phyloP scores from a whole-genome alignment of 2,113 vertebrate genomes.

The Platichthys stellatus region DNA sequence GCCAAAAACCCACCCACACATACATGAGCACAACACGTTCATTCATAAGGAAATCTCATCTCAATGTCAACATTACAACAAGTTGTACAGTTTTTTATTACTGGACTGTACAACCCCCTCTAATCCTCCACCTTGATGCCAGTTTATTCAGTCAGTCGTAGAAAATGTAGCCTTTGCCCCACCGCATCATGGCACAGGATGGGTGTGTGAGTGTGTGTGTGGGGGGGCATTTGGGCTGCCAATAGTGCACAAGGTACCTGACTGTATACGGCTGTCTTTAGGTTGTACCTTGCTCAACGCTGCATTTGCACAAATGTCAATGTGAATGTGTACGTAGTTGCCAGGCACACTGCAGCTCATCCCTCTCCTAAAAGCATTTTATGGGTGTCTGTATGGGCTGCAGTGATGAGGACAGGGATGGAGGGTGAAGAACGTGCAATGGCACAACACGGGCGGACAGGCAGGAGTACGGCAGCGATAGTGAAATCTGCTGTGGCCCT shows the following conservation, averaged over 20 bases:
- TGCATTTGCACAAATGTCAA: slow-evolving; percentile 45
- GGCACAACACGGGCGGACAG: slow-evolving; percentile 22
- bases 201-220: slow-evolving; percentile 23
- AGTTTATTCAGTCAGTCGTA: slow-evolving; percentile 33
- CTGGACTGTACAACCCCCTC: slow-evolving; percentile 14
- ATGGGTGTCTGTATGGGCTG: slow-evolving; percentile 74
- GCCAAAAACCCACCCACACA: slow-evolving; percentile 5
- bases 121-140: slow-evolving; percentile 41
- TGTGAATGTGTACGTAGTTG: slow-evolving; percentile 40
- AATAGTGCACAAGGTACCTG: slow-evolving; percentile 21
- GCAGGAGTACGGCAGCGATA: slow-evolving; percentile 7
- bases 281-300: slow-evolving; percentile 37
- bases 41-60: slow-evolving; percentile 32
- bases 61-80: slow-evolving; percentile 35
- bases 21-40: not conserved
- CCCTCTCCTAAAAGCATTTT: slow-evolving; percentile 71
- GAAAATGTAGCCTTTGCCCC: slow-evolving; percentile 53
- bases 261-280: slow-evolving; percentile 29
- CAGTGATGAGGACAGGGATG: slow-evolving; percentile 58
- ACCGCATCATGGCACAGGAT: slow-evolving; percentile 53
- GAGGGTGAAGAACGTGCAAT: slow-evolving; percentile 33
- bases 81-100: slow-evolving; percentile 37
- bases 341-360: slow-evolving; percentile 67
- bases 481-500: slow-evolving; percentile 45
- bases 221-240: slow-evolving; percentile 17